These are phyloP conservation scores for Gorsachius magnificus DNA, from an alignment of 2,797 vertebrate species.

Conservation along the genomic window DNA sequence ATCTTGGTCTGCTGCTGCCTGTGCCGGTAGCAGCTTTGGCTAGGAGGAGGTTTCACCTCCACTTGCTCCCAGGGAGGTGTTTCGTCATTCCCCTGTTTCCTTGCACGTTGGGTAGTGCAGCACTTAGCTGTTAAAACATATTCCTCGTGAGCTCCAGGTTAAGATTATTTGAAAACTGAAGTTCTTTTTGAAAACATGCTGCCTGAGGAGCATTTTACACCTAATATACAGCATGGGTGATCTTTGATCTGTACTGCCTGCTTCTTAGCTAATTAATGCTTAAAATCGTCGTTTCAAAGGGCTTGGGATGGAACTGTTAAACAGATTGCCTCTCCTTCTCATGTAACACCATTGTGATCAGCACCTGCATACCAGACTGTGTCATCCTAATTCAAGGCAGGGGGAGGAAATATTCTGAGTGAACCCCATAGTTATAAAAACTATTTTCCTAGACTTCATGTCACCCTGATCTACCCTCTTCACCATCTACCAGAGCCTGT, in stretches of 20 bases:
- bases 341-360: neutral
- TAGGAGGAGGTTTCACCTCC: neutral
- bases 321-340: conserved; percentile 11
- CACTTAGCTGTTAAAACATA: neutral
- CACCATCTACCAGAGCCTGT: neutral
- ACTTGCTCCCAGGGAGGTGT: neutral
- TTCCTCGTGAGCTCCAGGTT: neutral
- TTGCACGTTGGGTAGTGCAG: neutral
- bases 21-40: neutral
- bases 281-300: neutral
- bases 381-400: neutral
- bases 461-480: neutral
- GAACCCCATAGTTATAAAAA: neutral
- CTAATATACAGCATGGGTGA: neutral
- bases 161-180: neutral
- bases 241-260: neutral
- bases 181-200: neutral
- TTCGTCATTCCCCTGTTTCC: neutral
- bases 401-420: neutral
- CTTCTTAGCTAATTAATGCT: conserved; percentile 35
- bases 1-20: neutral
- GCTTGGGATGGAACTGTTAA: neutral
- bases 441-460: neutral
- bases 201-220: neutral
- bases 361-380: neutral